Percentiles rank a stretch among this genome's conserved stretches.
These are phyloP conservation scores for Cricetomys ansorgei DNA, from an alignment of 2,113 vertebrate genomes.

Conservation along the genomic window DNA sequence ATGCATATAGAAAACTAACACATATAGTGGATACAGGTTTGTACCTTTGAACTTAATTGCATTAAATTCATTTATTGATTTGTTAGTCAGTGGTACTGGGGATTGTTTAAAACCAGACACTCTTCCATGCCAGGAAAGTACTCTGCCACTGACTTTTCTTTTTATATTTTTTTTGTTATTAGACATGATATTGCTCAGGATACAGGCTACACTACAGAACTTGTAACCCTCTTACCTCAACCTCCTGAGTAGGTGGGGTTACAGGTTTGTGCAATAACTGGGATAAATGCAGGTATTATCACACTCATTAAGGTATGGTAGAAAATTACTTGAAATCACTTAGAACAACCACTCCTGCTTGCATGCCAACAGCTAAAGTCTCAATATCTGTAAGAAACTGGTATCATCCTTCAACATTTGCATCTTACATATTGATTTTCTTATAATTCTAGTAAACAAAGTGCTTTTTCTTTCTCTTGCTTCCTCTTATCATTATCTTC, in stretches of 20 bases:
- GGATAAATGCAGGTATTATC: background rate
- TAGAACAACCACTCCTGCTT: background rate
- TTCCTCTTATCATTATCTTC: background rate
- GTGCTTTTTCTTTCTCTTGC: background rate
- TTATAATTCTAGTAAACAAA: background rate
- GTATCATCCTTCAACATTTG: slow-evolving; percentile 6
- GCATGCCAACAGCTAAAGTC: background rate
- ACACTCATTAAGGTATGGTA: background rate
- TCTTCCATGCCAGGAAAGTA: background rate
- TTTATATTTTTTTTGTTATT: background rate
- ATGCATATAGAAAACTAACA: background rate
- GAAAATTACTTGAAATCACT: background rate
- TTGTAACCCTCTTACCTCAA: background rate
- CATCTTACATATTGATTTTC: slow-evolving; percentile 2
- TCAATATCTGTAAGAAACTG: background rate
- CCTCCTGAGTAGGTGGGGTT: background rate
- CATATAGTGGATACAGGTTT: background rate
- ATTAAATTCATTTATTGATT: background rate
- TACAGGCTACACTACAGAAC: background rate
- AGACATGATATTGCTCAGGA: background rate
- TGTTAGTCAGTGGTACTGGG: background rate
- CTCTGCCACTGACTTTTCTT: background rate
- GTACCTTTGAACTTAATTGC: background rate
- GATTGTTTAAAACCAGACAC: background rate
- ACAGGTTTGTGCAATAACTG: background rate